Evolutionary conservation across 2,797 vertebrate genomes (phyloP), one percentile per base, ranked within the genome.

Genomic region (Meda fulgida): DNA sequence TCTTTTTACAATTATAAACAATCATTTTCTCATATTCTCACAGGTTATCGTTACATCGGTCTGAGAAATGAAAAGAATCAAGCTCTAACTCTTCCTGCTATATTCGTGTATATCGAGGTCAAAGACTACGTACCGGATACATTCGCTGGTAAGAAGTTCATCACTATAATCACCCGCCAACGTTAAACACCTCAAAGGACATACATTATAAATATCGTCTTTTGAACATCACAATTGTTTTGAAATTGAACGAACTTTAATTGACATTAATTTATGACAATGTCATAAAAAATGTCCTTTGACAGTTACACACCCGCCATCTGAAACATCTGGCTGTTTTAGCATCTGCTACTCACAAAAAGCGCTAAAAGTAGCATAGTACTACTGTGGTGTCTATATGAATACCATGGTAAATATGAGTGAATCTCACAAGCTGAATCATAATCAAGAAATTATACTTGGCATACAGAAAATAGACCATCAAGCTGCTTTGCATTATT

Each of bases 81-180:
- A 75, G 94, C 96, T 9, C 91, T 97, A 85, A 96, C 91, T 73
- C 91, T 97, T 78, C 96, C 97, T 58, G 95, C 96, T 84, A 89
- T 97, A 81, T 97, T 97, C 85, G 95, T 97, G 81, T 96, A 96
- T 91, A 97, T 97, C 29, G 96, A 96, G 85, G 97, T 97, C 80
- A 97, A 97, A 87, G 97, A 97, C 87, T 97, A 97, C 0, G 97
- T 97, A 2, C 96, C 97, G 13, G 97, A 97, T 78, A 97, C 97
- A 9, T 97, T 96, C 0, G 97, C 96, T 93, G 97, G 97, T 96
- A 92, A 84, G 38, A 86, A 63, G 80, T 82, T 34, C 71, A 51
- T 26, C 29, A 3, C 38, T 60, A 38, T 63, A 67, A 77, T 26
- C 65, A 55, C 16, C 43, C 13, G 13, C 23, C 26, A 21, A 31